Evolutionary conservation across 2,113 vertebrate genomes (phyloP).

Genomic region (Butorides virescens): DNA sequence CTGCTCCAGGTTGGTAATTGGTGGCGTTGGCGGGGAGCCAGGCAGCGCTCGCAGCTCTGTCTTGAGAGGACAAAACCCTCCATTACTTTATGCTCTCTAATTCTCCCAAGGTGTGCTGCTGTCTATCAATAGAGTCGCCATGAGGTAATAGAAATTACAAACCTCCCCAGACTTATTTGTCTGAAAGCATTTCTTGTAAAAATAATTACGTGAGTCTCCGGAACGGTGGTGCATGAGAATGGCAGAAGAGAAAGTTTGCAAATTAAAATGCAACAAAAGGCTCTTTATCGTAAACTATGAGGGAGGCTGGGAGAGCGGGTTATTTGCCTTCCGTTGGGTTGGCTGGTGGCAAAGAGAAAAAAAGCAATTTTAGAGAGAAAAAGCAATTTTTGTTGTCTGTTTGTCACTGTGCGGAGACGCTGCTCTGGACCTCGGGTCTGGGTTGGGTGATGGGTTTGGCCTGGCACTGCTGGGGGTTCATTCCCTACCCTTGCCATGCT

Average conservation of each 20-base stretch:
- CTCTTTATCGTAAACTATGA: background rate
- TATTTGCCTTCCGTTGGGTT: background rate
- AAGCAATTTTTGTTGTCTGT: background rate
- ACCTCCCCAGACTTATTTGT: slow-evolving; percentile 67
- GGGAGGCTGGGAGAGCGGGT: background rate
- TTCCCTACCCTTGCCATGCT: background rate
- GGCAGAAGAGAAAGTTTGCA: slow-evolving; percentile 37
- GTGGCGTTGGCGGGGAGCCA: slow-evolving; percentile 41
- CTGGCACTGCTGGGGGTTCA: rapidly evolving
- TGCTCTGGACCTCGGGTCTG: background rate
- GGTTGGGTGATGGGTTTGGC: background rate
- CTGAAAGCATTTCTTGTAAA: slow-evolving; percentile 69
- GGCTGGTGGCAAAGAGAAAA: background rate
- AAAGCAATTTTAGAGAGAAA: background rate
- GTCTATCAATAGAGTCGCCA: slow-evolving; percentile 56
- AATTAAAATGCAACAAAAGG: slow-evolving; percentile 41
- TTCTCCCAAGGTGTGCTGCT: slow-evolving; percentile 64
- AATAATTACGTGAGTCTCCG: slow-evolving; percentile 42
- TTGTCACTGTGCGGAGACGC: background rate
- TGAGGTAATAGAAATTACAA: slow-evolving; percentile 66
- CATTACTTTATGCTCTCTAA: slow-evolving; percentile 49
- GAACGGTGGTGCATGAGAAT: background rate
- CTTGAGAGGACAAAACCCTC: slow-evolving; percentile 58
- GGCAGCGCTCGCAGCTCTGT: background rate
- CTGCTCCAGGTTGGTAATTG: slow-evolving; percentile 54